phyloP scores from a whole-genome alignment of 2,888 invertebrate species.

The Epinotia nisella region DNA sequence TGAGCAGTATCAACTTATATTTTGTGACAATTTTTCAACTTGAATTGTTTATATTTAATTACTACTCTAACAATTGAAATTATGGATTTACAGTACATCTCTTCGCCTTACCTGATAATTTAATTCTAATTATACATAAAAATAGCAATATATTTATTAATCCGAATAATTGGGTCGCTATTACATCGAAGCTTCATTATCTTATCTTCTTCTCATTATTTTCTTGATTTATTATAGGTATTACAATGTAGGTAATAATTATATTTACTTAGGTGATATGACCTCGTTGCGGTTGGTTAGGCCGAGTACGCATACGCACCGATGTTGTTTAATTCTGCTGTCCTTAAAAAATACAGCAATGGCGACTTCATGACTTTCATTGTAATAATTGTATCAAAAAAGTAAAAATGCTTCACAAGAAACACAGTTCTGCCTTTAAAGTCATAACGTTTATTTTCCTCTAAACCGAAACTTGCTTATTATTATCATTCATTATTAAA shows the following conservation, averaged over 20 bases:
- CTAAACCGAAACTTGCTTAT: slow-evolving; percentile 21
- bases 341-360: slow-evolving; percentile 26
- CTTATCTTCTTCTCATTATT: slow-evolving; percentile 12
- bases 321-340: slow-evolving; percentile 14
- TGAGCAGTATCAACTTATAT: too few relatives aligned
- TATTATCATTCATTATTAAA: slow-evolving; percentile 36
- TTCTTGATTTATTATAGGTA: slow-evolving; percentile 16
- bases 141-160: background rate
- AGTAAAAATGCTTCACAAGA: slow-evolving; percentile 31
- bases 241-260: slow-evolving; percentile 9
- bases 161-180: background rate
- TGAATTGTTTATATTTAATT: too few relatives aligned
- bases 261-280: background rate
- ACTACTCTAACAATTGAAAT: too few relatives aligned
- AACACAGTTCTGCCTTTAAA: slow-evolving; percentile 36
- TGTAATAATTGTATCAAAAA: slow-evolving; percentile 46
- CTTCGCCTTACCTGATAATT: too few relatives aligned
- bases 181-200: slow-evolving; percentile 11
- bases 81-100: too few relatives aligned
- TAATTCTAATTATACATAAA: background rate
- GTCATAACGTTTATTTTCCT: slow-evolving; percentile 34
- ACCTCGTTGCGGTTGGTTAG: slow-evolving; percentile 2
- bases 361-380: slow-evolving; percentile 41
- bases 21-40: too few relatives aligned
- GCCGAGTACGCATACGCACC: background rate